Evolutionary conservation across 2,113 vertebrate genomes (phyloP).

Genomic region (Podocnemis expansa): DNA sequence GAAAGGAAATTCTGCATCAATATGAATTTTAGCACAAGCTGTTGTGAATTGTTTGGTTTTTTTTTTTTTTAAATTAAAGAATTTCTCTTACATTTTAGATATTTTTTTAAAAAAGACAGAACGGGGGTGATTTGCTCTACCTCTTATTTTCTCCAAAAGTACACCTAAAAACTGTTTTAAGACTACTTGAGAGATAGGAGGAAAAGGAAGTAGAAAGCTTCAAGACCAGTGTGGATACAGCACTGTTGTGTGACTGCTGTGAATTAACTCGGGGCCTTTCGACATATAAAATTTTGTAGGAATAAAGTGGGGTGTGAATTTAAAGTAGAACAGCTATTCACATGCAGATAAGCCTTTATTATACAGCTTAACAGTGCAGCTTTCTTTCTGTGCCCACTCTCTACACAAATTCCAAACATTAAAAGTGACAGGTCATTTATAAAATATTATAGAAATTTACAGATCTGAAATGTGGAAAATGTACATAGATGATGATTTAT

Average conservation of each 20-base stretch:
- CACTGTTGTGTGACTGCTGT: background rate
- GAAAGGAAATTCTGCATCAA: background rate
- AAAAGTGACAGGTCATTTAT: background rate
- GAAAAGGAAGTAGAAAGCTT: background rate
- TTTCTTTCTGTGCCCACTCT: background rate
- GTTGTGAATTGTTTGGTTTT: background rate
- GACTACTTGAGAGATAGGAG: background rate
- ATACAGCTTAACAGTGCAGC: background rate
- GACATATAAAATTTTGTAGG: background rate
- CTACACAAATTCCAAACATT: background rate
- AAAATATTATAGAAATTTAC: background rate
- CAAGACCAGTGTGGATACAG: background rate
- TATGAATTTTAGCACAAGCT: background rate
- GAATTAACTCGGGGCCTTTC: background rate
- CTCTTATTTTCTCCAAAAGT: background rate
- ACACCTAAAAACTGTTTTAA: background rate
- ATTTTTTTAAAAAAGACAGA: background rate
- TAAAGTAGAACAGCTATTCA: background rate
- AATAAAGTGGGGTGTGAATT: background rate
- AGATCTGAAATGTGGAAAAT: background rate
- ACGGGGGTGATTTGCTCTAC: background rate
- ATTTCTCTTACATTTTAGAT: background rate
- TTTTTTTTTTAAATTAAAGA: too few relatives aligned
- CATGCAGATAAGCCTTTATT: background rate
- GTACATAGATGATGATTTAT: background rate